Base-by-base conservation (phyloP, 2,113 vertebrate genomes). In the Elephantulus edwardii region DNA sequence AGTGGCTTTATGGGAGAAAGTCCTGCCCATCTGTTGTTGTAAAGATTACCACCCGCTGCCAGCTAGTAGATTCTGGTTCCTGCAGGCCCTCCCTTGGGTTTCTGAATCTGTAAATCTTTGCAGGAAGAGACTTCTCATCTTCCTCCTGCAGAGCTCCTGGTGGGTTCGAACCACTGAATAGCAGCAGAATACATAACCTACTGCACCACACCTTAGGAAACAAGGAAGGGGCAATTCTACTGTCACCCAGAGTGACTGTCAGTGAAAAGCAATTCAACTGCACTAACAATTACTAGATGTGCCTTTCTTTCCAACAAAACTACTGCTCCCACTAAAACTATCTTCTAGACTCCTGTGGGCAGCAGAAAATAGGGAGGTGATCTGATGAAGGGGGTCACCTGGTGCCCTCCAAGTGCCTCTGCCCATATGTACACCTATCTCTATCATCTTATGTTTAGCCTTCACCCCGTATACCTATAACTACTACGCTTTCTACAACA, bases 321-420 rank as follows among this genome's bases (percentile, higher is more conserved):
- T 33, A 7, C 16, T 54, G 24, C n/a, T 33, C 14, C 42, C 5
- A 28, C 72, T 66, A 35, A 71, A 80, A 20, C 54, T 24, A 2
- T 24, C 68, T 64, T 68, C 19, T 6, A 30, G 56, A 8, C 3
- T 71, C 60, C 24, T 30, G 56, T 54, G n/a, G 10, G 40, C 42
- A 48, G 62, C 42, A 12, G 44, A 58, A 24, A 38, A 35, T 33
- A 26, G 42, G 40, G 50, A 58, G 38, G 5, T 33, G 35, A 38
- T 68, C 66, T 38, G 35, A 38, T 20, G 8, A 38, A 38, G 22
- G 20, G 2, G 66, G 66, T 38, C 58, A 24, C 35, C 56, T 42
- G 17, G 0, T 5, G 1, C 38, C 70, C 26, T 24, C 42, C 3
- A 0, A 33, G 1, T 5, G 12, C 19, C 22, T 46, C 20, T n/a